Evolutionary conservation across 2,888 invertebrate genomes (phyloP).

Genomic region (Agapostemon virescens): DNA sequence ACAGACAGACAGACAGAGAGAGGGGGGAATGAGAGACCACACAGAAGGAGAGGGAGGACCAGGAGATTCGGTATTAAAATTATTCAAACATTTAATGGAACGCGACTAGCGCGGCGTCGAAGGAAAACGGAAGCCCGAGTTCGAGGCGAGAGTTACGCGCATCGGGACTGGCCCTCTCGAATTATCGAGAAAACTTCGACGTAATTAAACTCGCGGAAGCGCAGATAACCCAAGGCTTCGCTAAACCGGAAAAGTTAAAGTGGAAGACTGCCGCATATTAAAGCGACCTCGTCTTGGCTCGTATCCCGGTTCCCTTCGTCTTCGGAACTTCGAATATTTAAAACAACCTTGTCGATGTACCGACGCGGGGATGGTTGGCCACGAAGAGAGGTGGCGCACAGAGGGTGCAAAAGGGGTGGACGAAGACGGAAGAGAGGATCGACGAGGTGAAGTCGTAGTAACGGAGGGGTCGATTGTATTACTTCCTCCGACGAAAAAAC

Average conservation of each 20-base stretch:
- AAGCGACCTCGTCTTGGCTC: conserved; percentile 60
- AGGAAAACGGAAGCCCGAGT: conserved; percentile 55
- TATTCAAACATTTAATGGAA: conserved; percentile 56
- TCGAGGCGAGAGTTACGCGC: conserved; percentile 70
- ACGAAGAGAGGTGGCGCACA: background rate
- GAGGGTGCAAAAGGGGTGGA: background rate
- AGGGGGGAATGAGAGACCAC: background rate
- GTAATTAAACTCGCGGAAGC: conserved; percentile 77
- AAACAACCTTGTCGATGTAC: conserved; percentile 59
- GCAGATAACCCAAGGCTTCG: conserved; percentile 73
- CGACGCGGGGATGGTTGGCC: conserved; percentile 11
- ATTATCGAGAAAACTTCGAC: conserved; percentile 78
- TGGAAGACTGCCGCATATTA: conserved; percentile 75
- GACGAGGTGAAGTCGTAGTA: conserved; percentile 19
- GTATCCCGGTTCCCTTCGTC: conserved; percentile 42
- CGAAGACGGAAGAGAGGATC: background rate
- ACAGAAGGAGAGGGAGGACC: background rate
- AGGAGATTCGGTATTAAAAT: conserved; percentile 52
- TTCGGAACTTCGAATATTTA: conserved; percentile 64
- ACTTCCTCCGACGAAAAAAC: conserved; percentile 14
- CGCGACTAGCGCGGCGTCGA: conserved; percentile 44
- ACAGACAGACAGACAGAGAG: background rate
- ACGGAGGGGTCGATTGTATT: conserved; percentile 36
- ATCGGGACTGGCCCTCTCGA: conserved; percentile 72
- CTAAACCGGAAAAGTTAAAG: conserved; percentile 77